Percentiles rank a stretch among this genome's conserved stretches.
Evolutionary conservation across 2,797 vertebrate species (phyloP).

Genomic region (Brachymystax lenok): DNA sequence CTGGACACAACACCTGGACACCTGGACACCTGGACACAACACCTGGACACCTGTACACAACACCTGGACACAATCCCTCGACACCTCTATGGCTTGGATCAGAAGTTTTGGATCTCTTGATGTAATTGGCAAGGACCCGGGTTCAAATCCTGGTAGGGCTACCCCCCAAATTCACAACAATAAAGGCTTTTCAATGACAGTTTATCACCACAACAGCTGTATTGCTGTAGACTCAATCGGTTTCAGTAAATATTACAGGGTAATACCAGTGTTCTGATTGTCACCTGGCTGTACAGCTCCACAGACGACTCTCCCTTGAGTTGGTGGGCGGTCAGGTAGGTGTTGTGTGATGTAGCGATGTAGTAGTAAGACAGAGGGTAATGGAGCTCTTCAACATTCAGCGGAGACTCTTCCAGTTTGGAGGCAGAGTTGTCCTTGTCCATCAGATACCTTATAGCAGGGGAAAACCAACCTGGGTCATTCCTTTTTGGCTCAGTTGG

Average conservation of each 20-base stretch:
- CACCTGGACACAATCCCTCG: background rate
- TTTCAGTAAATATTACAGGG: background rate
- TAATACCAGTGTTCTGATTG: background rate
- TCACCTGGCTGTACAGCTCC: constrained; percentile 96
- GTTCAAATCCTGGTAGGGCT: too few relatives aligned
- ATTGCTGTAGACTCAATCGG: background rate
- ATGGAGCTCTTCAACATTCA: constrained; percentile 86
- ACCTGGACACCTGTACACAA: constrained; percentile 72
- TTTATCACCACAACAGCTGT: background rate
- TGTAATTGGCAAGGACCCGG: background rate
- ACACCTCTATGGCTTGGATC: background rate
- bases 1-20: too few relatives aligned
- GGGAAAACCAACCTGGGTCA: background rate
- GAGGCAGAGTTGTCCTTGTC: constrained; percentile 95
- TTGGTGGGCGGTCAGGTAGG: constrained; percentile 97
- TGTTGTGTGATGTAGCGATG: constrained; percentile 97
- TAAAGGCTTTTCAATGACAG: background rate
- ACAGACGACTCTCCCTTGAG: constrained; percentile 99
- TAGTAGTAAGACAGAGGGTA: constrained; percentile 95
- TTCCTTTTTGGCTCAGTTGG: background rate
- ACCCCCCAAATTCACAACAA: too few relatives aligned
- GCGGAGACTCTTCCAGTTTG: constrained; percentile 89
- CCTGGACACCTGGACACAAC: background rate
- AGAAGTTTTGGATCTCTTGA: background rate
- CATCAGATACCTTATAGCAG: constrained; percentile 35